Conservation (phyloP, 2,888 invertebrate genomes). For the Drosophila meridionalis region DNA sequence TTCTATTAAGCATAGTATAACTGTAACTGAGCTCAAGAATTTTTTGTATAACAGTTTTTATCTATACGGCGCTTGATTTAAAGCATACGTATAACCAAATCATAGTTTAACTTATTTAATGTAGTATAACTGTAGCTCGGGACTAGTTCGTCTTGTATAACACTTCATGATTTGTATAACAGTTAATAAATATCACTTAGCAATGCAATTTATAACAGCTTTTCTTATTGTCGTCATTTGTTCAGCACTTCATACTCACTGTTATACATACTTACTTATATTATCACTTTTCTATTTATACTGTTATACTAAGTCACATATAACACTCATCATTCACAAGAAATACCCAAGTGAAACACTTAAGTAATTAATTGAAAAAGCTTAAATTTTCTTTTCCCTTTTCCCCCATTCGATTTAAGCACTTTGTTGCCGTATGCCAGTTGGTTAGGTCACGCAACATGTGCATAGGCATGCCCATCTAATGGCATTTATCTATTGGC, state of each 20-base stretch:
- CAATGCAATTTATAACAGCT: background rate
- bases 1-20: background rate
- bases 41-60: background rate
- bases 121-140: background rate
- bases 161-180: background rate
- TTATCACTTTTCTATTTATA: background rate
- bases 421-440: slow-evolving; percentile 3
- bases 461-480: background rate
- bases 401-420: background rate
- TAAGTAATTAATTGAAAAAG: background rate
- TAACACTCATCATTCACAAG: background rate
- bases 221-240: background rate
- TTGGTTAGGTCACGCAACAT: slow-evolving; percentile 1
- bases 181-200: background rate
- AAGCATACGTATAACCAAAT: too few relatives aligned
- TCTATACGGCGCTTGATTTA: background rate
- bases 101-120: background rate
- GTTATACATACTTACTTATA: background rate
- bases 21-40: background rate
- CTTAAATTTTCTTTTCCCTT: background rate
- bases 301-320: background rate
- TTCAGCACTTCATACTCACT: background rate
- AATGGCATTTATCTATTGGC: slow-evolving; percentile 8
- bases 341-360: background rate
- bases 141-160: background rate